A percentile compares a stretch with the other conserved stretches of the same genome.
Conservation (phyloP, 2,888 invertebrate genomes). For the Chromoteleia sp. region DNA sequence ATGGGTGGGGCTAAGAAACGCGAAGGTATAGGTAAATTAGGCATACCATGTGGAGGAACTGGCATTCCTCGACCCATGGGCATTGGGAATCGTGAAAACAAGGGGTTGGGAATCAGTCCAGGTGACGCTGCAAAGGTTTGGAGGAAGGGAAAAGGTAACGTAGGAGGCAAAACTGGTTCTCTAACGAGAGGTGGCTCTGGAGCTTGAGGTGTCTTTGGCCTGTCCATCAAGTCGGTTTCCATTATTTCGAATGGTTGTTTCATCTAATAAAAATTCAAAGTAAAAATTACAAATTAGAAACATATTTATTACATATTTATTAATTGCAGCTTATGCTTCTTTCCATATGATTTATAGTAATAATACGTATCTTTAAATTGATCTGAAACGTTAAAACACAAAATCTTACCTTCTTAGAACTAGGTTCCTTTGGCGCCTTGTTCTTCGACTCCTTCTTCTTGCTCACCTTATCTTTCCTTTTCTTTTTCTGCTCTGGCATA, state of each 20-base stretch:
- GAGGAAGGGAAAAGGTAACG: constrained; percentile 84
- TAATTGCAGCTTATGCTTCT: too few species aligned
- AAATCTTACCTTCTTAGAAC: constrained; percentile 80
- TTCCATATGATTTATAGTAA: not conserved
- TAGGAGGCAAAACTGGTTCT: constrained; percentile 84
- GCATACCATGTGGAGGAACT: constrained; percentile 87
- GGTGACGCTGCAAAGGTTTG: constrained; percentile 85
- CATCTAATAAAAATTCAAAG: constrained; percentile 74
- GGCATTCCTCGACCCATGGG: constrained; percentile 85
- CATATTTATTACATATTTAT: too few species aligned
- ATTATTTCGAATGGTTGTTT: constrained; percentile 75
- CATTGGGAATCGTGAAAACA: constrained; percentile 85
- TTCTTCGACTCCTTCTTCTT: constrained; percentile 85
- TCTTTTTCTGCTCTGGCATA: constrained; percentile 85
- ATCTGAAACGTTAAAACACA: not conserved
- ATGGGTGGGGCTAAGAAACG: constrained; percentile 87
- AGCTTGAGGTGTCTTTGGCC: constrained; percentile 84
- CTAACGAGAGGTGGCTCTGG: constrained; percentile 77
- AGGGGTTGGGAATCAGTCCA: constrained; percentile 88
- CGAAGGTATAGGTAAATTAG: constrained; percentile 86
- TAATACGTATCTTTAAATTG: not conserved
- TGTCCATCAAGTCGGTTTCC: constrained; percentile 78
- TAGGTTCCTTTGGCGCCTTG: constrained; percentile 79
- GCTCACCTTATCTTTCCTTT: constrained; percentile 87
- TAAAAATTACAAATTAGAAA: not conserved